Evolutionary conservation across 1,140 invertebrate genomes (phyloP), one percentile per base, ranked within the genome.

Genomic region (Pseudomyrmex flavicornis): DNA sequence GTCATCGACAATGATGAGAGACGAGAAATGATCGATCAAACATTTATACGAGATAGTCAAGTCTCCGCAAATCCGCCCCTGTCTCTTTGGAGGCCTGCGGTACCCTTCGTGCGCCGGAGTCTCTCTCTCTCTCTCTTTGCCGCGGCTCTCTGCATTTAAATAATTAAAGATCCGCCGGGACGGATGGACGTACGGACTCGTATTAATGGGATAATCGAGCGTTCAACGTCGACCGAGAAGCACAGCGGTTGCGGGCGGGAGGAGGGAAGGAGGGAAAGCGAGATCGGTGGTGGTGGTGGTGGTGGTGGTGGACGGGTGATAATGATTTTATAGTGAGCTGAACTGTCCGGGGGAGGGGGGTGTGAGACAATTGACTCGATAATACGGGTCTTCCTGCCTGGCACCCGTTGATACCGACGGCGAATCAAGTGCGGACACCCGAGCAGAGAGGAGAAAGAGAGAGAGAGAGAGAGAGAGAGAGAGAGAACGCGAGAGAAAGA

Each of bases 371-470:
- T 94, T 94, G 93, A 92, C 89, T 89, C 91, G 93, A 94, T 94
- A 94, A 93, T 93, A 93, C 93, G 92, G 90, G 92, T 89, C 93
- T 93, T 93, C 93, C 93, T 93, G 93, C 93, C 93, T 93, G 93
- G 92, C 93, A 94, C 93, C 92, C 93, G 91, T 92, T 93, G 93
- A 93, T 93, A 93, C 93, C 92, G 91, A 93, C 91, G 90, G 91
- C 92, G 90, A 92, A 93, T 93, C 91, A 93, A 92, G 91, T 92
- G 91, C 91, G 90, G 90, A 91, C 90, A 87, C 85, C 84, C 88
- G 89, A 88, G 85, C 77, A 86, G 85, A 83, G 88, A 85, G 82
- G 70, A 77, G 86, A 88, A 68, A 84, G 84, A 79, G 74, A 75
- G 66, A 75, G 66, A 46, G 48, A 76, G 48, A 58, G 52, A 17